phyloP scores from a whole-genome alignment of 1,140 invertebrate species.

The Heliconius hewitsoni region DNA sequence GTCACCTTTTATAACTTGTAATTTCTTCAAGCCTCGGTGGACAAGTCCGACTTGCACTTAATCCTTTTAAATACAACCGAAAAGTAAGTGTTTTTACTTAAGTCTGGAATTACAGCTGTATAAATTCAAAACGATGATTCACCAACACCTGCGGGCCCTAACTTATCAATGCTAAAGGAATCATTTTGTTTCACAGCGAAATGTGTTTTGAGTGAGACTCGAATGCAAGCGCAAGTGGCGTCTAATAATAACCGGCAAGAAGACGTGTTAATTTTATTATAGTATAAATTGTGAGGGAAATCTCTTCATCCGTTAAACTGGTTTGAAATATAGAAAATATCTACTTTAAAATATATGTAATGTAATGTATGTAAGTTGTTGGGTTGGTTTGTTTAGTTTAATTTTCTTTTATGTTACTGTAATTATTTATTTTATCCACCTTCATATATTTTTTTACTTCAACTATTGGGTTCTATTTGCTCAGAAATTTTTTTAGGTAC shows the following conservation, averaged over 20 bases:
- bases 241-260: background rate
- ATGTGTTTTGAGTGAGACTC: background rate
- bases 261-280: constrained; percentile 14
- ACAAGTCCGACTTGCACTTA: no score
- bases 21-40: no score
- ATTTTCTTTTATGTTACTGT: background rate
- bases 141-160: background rate
- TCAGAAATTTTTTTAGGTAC: no score
- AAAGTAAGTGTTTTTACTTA: background rate
- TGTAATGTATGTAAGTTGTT: background rate
- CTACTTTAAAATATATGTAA: background rate
- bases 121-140: background rate
- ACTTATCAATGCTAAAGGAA: constrained; percentile 1
- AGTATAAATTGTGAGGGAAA: constrained; percentile 14
- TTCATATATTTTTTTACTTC: no score
- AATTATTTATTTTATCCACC: no score
- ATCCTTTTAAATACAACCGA: no score
- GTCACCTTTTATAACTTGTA: no score
- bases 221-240: background rate
- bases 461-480: no score
- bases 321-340: background rate
- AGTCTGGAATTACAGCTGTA: background rate
- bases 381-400: background rate
- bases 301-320: background rate
- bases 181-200: constrained; percentile 1